These are phyloP conservation scores for Pissodes strobi DNA, from an alignment of 1,140 invertebrate species.

Conservation along the genomic window DNA sequence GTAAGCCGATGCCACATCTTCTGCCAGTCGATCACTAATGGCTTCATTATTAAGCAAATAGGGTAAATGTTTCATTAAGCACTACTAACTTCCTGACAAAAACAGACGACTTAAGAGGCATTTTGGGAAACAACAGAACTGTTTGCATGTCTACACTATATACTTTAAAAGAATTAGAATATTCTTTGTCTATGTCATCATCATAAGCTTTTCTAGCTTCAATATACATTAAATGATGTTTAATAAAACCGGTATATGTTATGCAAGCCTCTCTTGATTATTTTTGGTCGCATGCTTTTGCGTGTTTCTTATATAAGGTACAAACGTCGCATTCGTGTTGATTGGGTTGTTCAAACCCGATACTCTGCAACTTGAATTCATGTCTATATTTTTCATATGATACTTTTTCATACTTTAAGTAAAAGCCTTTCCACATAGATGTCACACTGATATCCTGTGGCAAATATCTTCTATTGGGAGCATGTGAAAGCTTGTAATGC, in stretches of 20 bases:
- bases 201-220: neutral
- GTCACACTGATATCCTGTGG: neutral
- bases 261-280: neutral
- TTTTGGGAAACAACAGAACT: neutral
- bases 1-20: neutral
- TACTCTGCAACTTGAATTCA: neutral
- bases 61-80: neutral
- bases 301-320: constrained; percentile 1
- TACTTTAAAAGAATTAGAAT: neutral
- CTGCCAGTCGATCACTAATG: neutral
- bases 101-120: neutral
- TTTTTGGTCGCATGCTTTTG: neutral
- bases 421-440: constrained; percentile 3
- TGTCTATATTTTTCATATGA: constrained; percentile 8
- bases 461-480: constrained; percentile 10
- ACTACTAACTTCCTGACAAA: neutral
- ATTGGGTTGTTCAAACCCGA: neutral
- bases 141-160: neutral
- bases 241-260: neutral
- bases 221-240: neutral
- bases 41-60: neutral
- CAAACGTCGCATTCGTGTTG: constrained; percentile 9
- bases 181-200: neutral
- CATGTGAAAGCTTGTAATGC: constrained; percentile 3
- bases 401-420: constrained; percentile 1